These are phyloP conservation scores for Caenorhabditis panamensis DNA, from an alignment of 2,888 invertebrate species.

Conservation along the genomic window DNA sequence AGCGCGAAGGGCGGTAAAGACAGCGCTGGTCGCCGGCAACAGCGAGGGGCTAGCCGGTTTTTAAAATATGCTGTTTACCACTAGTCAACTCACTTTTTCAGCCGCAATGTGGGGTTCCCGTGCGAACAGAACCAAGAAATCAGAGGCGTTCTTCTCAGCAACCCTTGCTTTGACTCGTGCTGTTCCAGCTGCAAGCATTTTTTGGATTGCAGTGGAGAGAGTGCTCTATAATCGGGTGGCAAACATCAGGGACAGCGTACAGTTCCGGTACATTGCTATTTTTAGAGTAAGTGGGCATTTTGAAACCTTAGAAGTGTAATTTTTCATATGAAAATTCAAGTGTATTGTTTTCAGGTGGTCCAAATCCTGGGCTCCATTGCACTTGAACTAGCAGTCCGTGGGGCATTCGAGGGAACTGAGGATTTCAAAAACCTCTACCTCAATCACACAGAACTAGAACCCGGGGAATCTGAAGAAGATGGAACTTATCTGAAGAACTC, in stretches of 20 bases:
- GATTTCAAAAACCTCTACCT: too few relatives aligned
- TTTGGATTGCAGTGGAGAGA: slow-evolving; percentile 40
- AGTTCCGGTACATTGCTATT: slow-evolving; percentile 15
- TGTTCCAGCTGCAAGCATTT: slow-evolving; percentile 20
- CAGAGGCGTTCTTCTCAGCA: slow-evolving; percentile 40
- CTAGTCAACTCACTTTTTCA: too few relatives aligned
- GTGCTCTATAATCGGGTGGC: slow-evolving; percentile 20
- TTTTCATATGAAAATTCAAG: too few relatives aligned
- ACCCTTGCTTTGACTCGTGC: slow-evolving; percentile 27
- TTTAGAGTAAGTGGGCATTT: slow-evolving; percentile 10
- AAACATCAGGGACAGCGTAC: slow-evolving; percentile 6
- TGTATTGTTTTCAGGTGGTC: too few relatives aligned
- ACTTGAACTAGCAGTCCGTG: too few relatives aligned
- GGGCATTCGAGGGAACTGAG: too few relatives aligned
- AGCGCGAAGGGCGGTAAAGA: background rate
- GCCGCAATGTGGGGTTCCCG: slow-evolving; percentile 29
- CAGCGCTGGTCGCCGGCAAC: background rate
- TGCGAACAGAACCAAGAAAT: slow-evolving; percentile 29
- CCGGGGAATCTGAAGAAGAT: too few relatives aligned
- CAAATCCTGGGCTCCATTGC: too few relatives aligned
- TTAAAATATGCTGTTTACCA: background rate
- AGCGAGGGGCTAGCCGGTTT: background rate
- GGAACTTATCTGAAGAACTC: too few relatives aligned
- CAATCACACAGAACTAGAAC: too few relatives aligned
- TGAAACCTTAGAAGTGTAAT: background rate